Conservation (phyloP, 2,888 invertebrate species). For the Lasioglossum morio region DNA sequence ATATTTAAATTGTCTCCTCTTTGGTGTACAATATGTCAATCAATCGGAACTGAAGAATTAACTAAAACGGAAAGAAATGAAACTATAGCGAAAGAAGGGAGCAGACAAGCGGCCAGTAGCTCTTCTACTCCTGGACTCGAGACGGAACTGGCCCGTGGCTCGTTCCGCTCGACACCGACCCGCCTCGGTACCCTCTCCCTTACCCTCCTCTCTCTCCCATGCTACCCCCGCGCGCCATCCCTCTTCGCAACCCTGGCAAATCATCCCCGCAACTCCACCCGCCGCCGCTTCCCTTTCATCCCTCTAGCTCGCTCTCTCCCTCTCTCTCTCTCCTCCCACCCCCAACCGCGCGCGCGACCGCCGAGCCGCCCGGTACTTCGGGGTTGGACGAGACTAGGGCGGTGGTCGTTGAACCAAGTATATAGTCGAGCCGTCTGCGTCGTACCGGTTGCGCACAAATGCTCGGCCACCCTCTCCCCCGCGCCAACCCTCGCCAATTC, state of each 20-base stretch:
- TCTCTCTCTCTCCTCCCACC: constrained; percentile 65
- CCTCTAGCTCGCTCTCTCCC: constrained; percentile 66
- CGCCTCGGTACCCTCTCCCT: constrained; percentile 73
- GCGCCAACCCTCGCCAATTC: neutral
- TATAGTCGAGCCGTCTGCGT: constrained; percentile 81
- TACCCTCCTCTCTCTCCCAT: constrained; percentile 72
- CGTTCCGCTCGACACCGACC: constrained; percentile 75
- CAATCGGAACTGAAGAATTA: constrained; percentile 81
- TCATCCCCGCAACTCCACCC: constrained; percentile 30
- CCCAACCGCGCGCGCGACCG: constrained; percentile 55
- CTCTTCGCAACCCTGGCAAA: constrained; percentile 25
- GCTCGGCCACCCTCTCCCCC: neutral
- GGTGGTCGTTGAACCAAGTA: constrained; percentile 84
- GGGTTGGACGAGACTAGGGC: constrained; percentile 83
- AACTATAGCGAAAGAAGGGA: constrained; percentile 85
- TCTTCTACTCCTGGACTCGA: constrained; percentile 86
- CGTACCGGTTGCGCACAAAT: constrained; percentile 73
- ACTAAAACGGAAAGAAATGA: constrained; percentile 83
- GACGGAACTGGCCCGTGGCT: constrained; percentile 83
- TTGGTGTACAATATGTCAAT: constrained; percentile 73
- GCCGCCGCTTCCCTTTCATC: constrained; percentile 17
- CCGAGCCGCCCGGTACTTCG: constrained; percentile 71
- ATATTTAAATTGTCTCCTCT: constrained; percentile 49
- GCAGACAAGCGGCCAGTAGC: constrained; percentile 86
- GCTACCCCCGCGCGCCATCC: constrained; percentile 63